Conservation (phyloP, 2,888 invertebrate genomes). For the Tricholauxania praeusta region DNA sequence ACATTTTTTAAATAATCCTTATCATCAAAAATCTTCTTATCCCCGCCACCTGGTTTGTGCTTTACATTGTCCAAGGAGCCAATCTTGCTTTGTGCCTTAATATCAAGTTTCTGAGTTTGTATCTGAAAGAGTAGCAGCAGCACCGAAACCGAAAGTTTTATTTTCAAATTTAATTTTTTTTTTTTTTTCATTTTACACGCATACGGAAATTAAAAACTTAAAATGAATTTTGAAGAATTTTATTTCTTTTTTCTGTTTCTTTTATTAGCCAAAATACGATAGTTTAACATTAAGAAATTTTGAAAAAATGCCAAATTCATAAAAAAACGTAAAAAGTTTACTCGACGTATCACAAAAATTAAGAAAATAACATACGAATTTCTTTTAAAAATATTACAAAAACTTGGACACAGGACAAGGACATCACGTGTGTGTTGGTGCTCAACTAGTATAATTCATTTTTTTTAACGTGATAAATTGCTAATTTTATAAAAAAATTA, state of each 20-base stretch:
- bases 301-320: background rate
- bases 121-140: conserved; percentile 72
- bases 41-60: conserved; percentile 93
- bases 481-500: conserved; percentile 5
- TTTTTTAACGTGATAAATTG: background rate
- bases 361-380: too few relatives aligned
- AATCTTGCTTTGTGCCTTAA: conserved; percentile 93
- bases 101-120: conserved; percentile 89
- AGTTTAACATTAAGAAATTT: too few relatives aligned
- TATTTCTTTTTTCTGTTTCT: too few relatives aligned
- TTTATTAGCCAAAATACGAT: too few relatives aligned
- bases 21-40: conserved; percentile 94
- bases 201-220: too few relatives aligned
- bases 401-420: conserved; percentile 13
- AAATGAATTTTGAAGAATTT: too few relatives aligned
- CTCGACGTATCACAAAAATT: too few relatives aligned
- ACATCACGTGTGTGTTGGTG: conserved; percentile 11
- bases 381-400: background rate
- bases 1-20: conserved; percentile 90
- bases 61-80: conserved; percentile 90
- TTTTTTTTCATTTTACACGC: conserved; percentile 26
- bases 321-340: too few relatives aligned
- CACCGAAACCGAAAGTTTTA: conserved; percentile 7
- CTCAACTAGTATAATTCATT: background rate
- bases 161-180: conserved; percentile 36